phyloP scores from a whole-genome alignment of 2,113 vertebrate genomes.

The Sarotherodon lohbergeri region DNA sequence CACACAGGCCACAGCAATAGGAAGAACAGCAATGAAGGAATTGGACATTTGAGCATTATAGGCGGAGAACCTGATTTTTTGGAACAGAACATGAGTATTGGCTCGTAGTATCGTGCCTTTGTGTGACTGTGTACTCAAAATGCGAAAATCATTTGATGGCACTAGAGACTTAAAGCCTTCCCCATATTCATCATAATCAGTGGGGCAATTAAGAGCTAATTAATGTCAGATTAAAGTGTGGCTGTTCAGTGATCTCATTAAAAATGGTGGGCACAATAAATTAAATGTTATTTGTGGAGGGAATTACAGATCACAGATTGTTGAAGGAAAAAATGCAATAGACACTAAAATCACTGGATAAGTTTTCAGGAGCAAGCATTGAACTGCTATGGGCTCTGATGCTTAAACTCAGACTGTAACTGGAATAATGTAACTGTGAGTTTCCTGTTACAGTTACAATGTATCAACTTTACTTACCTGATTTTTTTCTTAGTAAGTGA shows the following conservation, averaged over 20 bases:
- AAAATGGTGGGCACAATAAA: not conserved
- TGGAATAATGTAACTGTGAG: not conserved
- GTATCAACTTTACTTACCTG: not conserved
- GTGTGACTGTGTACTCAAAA: not conserved
- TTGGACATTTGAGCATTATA: not conserved
- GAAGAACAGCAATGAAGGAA: not conserved
- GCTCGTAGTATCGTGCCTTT: not conserved
- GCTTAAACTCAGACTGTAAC: not conserved
- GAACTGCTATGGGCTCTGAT: not conserved
- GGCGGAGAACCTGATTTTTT: not conserved
- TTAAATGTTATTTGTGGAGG: not conserved
- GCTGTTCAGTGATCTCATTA: not conserved
- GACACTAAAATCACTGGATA: not conserved
- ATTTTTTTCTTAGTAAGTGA: not conserved
- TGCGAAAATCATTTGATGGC: not conserved
- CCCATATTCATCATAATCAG: not conserved
- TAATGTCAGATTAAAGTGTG: constrained; percentile 11
- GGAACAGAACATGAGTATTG: not conserved
- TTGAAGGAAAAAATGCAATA: not conserved
- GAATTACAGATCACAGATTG: not conserved
- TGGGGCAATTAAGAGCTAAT: not conserved
- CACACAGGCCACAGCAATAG: not conserved
- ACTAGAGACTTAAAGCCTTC: not conserved
- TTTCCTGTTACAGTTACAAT: not conserved
- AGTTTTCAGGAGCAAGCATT: not conserved